Base-by-base conservation (phyloP, 2,797 vertebrate genomes). In the Epinephelus awoara region DNA sequence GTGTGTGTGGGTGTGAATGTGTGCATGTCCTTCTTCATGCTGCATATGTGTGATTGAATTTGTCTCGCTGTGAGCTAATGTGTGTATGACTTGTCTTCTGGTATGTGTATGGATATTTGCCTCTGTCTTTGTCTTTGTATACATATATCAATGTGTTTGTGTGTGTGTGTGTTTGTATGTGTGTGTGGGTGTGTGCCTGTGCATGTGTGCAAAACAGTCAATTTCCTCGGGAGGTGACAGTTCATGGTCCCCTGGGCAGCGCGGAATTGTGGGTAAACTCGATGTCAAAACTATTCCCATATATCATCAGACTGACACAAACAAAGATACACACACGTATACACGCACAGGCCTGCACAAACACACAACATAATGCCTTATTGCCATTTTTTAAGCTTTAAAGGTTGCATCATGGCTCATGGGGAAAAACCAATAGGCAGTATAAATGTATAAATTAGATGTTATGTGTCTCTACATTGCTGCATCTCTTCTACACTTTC, bases 281-380 rank as follows among this genome's bases (percentile, higher is more conserved):
- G 70, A 86, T 92, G 91, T 93, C 90, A 91, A 81, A 92, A 83
- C 85, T 74, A 76, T 85, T 86, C 82, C 73, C 85, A 91, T 91
- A 86, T 51, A 91, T 92, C 88, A 92, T 80, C 81, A 56, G 51
- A 57, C 49, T 88, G 79, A 85, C 82, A 84, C 51, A 68, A 69
- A 72, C 2, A 44, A 0, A 50, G 13, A 69, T 2, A 27, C 42
- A 46, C 23, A 67, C 57, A 72, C 40, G 40, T 21, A 57, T 19
- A 38, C 44, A 76, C 66, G 49, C 14, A 23, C n/a, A 12, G 2
- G 58, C 6, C 65, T 25, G 42, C 19, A 67, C 61, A 80, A 54
- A 69, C 23, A 73, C 42, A 76, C 40, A 59, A 10, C 27, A 71
- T 52, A 65, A 57, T 50, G 19, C 38, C 55, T 77, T 57, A 57